phyloP scores from a whole-genome alignment of 2,113 vertebrate genomes.

The Thomomys bottae region DNA sequence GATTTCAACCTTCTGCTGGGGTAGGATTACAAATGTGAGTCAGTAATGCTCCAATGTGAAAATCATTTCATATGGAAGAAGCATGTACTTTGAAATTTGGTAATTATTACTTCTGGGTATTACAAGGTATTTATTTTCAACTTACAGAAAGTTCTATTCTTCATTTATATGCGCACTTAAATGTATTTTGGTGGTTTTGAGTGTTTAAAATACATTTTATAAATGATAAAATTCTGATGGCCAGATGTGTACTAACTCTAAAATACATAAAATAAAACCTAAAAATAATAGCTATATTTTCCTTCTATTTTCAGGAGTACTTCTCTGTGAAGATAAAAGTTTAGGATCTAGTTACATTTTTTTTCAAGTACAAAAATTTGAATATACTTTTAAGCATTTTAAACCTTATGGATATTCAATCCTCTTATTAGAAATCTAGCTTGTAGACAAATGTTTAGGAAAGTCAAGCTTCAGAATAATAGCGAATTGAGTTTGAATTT shows the following conservation, averaged over 20 bases:
- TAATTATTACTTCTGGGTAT: not conserved
- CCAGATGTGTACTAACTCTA: not conserved
- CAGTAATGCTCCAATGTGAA: no score
- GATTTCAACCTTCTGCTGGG: no score
- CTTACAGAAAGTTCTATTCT: not conserved
- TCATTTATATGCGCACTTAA: not conserved
- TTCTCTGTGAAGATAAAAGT: no score
- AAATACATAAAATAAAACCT: not conserved
- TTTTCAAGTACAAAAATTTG: not conserved
- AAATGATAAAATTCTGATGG: not conserved
- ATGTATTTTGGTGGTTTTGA: not conserved
- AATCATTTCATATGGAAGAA: no score
- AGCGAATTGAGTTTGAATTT: not conserved
- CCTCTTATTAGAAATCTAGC: not conserved
- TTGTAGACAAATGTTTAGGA: not conserved
- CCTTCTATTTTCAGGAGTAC: not conserved
- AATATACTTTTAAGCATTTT: conserved; percentile 51
- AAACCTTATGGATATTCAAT: conserved; percentile 36
- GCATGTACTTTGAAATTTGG: not conserved
- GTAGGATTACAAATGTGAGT: no score
- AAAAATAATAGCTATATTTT: not conserved
- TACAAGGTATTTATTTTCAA: not conserved
- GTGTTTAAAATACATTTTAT: not conserved
- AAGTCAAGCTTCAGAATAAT: not conserved
- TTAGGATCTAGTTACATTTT: no score